Conservation (phyloP, 2,113 vertebrate genomes). For the Bostrychus sinensis region DNA sequence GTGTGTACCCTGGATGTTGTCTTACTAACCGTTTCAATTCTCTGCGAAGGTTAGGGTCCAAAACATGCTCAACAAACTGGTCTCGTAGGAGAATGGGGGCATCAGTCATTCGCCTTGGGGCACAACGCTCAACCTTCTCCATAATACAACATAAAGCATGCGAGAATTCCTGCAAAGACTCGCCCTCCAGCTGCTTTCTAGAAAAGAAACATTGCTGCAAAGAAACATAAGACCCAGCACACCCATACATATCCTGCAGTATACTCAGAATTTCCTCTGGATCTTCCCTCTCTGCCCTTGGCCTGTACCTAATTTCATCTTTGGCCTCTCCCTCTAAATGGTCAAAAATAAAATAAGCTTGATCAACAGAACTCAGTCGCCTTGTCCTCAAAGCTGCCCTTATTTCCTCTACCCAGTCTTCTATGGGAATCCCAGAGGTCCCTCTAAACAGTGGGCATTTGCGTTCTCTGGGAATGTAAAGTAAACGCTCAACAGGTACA, state of each 20-base stretch:
- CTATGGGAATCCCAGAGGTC: neutral
- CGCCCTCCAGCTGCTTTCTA: neutral
- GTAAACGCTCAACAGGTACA: no score
- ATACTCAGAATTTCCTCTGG: neutral
- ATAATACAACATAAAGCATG: neutral
- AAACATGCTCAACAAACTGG: no score
- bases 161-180: neutral
- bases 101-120: neutral
- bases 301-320: neutral
- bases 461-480: no score
- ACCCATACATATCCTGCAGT: neutral
- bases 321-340: neutral
- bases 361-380: no score
- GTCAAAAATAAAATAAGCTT: no score
- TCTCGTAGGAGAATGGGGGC: neutral
- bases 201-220: neutral
- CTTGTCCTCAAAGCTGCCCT: no score
- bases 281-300: no score
- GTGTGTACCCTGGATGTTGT: neutral
- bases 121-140: neutral
- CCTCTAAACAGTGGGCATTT: neutral
- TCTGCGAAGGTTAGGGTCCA: neutral
- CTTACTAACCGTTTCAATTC: constrained; percentile 9
- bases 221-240: neutral
- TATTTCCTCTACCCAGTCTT: neutral